Base-by-base conservation (phyloP, 2,888 invertebrate species). In the Euphydryas editha region DNA sequence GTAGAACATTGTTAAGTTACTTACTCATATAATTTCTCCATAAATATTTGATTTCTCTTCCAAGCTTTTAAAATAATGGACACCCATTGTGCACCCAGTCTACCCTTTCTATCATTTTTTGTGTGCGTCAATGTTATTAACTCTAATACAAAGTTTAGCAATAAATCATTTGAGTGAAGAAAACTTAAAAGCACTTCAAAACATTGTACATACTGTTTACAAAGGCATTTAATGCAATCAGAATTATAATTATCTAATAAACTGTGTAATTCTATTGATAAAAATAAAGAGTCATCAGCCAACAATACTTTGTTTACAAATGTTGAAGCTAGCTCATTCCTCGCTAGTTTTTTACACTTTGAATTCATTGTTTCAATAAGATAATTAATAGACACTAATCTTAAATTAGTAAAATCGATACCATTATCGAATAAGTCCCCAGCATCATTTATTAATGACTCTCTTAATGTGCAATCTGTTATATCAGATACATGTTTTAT, bases 141-240 rank as follows among this genome's bases (percentile, higher is more conserved):
- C 59, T 85, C 87, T 70, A 90, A 62, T 56, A 93, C 78, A 64
- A 95, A 86, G 10, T 86, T 78, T 59, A 92, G 78, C 56, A 95
- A 74, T 55, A 94, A 77, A 67, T 93, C 88, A 78, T 91, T 88
- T 36, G 90, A 86, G 72, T 94, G 93, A 15, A 95, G 76, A 68
- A 93, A 87, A 59, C 84, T 82, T 13, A 94, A 82, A 58, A 94
- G 80, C n/a, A 88, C 84, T 80, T 93, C 89, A 94, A 95, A 95
- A 79, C 87, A 87, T 69, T 85, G 81, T 13, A 88, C 75, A 80
- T 89, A 92, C 54, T 77, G 77, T 61, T 67, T 77, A 68, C 75
- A 78, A 15, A 92, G 76, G 60, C 72, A 76, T 36, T 76, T 69
- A 20, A 62, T 78, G 54, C 76, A 81, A 2, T 69, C 75, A 57